Evolutionary conservation across 2,888 invertebrate genomes (phyloP).

Genomic region (Proisotoma minuta): DNA sequence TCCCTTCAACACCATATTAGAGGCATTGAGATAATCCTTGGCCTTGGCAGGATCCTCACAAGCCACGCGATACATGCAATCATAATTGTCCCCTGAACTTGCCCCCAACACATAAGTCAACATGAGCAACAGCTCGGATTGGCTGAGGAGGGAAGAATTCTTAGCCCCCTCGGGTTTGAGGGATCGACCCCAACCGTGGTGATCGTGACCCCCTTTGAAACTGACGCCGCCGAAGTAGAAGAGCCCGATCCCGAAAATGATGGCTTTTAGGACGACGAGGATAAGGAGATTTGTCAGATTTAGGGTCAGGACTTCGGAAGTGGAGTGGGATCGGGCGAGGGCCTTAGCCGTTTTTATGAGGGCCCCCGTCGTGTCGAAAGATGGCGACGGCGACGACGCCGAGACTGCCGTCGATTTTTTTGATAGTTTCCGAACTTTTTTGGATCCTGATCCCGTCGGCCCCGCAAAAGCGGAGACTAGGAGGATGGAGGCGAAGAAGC

Average conservation of each 20-base stretch:
- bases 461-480: constrained; percentile 35
- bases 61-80: constrained; percentile 70
- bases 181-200: constrained; percentile 55
- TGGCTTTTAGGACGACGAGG: constrained; percentile 71
- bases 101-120: constrained; percentile 66
- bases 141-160: constrained; percentile 53
- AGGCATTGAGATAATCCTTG: constrained; percentile 68
- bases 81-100: constrained; percentile 59
- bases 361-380: constrained; percentile 38
- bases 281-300: constrained; percentile 77
- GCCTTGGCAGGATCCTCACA: constrained; percentile 71
- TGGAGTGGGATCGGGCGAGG: constrained; percentile 45
- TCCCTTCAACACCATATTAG: constrained; percentile 68
- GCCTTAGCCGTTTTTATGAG: constrained; percentile 45
- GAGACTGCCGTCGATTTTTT: constrained; percentile 25
- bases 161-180: constrained; percentile 41
- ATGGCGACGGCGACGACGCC: constrained; percentile 13
- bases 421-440: constrained; percentile 33
- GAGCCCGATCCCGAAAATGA: constrained; percentile 75
- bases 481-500: constrained; percentile 34
- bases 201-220: constrained; percentile 42
- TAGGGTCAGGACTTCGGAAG: constrained; percentile 66
- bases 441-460: constrained; percentile 26
- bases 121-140: constrained; percentile 67
- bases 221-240: constrained; percentile 49